These are phyloP conservation scores for Alectoris magna DNA, from an alignment of 2,797 vertebrate genomes.

Conservation along the genomic window DNA sequence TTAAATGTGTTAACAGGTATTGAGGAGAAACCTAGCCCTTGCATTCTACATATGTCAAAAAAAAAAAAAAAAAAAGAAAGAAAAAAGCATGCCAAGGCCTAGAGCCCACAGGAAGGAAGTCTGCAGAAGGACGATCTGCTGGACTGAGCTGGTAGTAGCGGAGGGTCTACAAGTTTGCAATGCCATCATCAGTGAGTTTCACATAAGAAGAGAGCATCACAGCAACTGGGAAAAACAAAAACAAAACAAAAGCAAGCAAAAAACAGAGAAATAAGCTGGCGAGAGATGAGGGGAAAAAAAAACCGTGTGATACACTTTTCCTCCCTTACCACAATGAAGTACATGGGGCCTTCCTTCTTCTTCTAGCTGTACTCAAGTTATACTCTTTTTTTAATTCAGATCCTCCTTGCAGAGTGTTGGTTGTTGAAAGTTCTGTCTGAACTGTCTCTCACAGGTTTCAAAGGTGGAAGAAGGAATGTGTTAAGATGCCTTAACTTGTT, in stretches of 20 bases:
- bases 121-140: neutral
- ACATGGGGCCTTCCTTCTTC: neutral
- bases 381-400: neutral
- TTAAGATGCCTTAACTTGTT: neutral
- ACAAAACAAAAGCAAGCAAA: neutral
- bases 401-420: neutral
- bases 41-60: neutral
- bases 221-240: neutral
- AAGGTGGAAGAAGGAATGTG: conserved; percentile 4
- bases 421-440: conserved; percentile 24
- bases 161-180: neutral
- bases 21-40: conserved; percentile 4
- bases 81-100: neutral
- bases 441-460: conserved; percentile 1
- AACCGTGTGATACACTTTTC: neutral
- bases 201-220: neutral
- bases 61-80: neutral
- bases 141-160: neutral
- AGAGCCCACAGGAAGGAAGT: neutral
- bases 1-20: conserved; percentile 27
- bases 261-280: neutral
- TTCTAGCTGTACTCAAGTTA: neutral
- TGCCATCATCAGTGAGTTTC: neutral
- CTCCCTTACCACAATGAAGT: neutral
- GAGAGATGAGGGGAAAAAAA: neutral